Evolutionary conservation across 2,888 invertebrate genomes (phyloP), one percentile per base, ranked within the genome.

Genomic region (Acanthococcus lagerstroemiae): DNA sequence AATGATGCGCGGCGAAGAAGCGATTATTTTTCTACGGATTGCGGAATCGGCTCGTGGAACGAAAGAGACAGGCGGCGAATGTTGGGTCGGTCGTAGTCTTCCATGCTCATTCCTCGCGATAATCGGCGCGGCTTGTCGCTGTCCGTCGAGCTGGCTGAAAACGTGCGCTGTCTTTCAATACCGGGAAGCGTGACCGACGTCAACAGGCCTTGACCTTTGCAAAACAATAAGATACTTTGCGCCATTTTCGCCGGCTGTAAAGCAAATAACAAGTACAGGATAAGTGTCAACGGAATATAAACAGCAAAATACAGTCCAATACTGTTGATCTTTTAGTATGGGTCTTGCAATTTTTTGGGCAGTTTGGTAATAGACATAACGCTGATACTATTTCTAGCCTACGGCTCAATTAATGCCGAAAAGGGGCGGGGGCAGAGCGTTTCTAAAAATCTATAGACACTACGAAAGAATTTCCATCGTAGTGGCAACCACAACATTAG

Each of bases 201-300:
- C 73, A 90, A 80, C 69, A 85, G 78, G 1, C 92, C 91, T 75
- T 90, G 86, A 1, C 92, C 92, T 76, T 93, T 92, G 78, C 90
- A 87, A 81, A 93, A 90, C 66, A 92, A 83, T 69, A 92, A 81
- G 73, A 93, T 82, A 61, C 90, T 88, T 73, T 91, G 89, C 26
- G 90, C 86, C 67, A 92, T 84, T 76, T 90, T 90, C 26, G 88
- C 88, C 9, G 92, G 90, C 91, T 92, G 80, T 52, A 78, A 76
- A n/a, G n/a, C n/a, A n/a, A n/a, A 68, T 37, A 37, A 37, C n/a
- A 37, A 37, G n/a, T n/a, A 37, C 12, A 37, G 37, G n/a, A 37
- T 1, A 37, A n/a, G 3, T 37, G 1, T 9, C n/a, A 37, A n/a
- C n/a, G n/a, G n/a, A n/a, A n/a, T n/a, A n/a, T n/a, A n/a, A n/a